These are phyloP conservation scores for Pissodes strobi DNA, from an alignment of 1,140 invertebrate species.

Conservation along the genomic window DNA sequence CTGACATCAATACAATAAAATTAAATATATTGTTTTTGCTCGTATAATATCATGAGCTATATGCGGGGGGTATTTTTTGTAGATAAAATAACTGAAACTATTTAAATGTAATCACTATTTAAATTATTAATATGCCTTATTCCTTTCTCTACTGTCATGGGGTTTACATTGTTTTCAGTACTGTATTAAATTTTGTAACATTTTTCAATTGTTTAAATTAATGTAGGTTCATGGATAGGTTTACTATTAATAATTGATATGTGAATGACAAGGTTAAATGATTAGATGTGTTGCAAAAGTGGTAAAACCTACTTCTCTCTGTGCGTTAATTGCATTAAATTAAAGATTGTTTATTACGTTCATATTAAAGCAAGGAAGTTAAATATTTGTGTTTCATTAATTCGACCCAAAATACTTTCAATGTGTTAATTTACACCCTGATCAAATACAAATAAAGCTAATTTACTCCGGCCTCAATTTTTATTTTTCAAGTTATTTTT, in stretches of 20 bases:
- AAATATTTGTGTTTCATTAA: no score
- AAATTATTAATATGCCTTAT: no score
- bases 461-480: no score
- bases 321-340: no score
- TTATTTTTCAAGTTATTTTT: no score
- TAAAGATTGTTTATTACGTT: no score
- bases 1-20: constrained; percentile 14
- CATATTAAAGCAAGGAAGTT: no score
- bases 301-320: no score
- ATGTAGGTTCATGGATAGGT: background rate
- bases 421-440: no score
- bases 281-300: background rate
- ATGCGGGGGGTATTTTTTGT: constrained; percentile 10
- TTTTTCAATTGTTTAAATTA: constrained; percentile 16
- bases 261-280: constrained; percentile 12
- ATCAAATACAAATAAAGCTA: no score
- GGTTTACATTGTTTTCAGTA: background rate
- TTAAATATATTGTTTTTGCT: constrained; percentile 1
- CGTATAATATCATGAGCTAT: constrained; percentile 3
- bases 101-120: constrained; percentile 3
- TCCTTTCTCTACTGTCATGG: constrained; percentile 1
- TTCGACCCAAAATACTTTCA: no score
- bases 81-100: background rate
- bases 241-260: constrained; percentile 4
- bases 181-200: no score